Conservation (phyloP, 2,113 vertebrate species). For the Chitala chitala region DNA sequence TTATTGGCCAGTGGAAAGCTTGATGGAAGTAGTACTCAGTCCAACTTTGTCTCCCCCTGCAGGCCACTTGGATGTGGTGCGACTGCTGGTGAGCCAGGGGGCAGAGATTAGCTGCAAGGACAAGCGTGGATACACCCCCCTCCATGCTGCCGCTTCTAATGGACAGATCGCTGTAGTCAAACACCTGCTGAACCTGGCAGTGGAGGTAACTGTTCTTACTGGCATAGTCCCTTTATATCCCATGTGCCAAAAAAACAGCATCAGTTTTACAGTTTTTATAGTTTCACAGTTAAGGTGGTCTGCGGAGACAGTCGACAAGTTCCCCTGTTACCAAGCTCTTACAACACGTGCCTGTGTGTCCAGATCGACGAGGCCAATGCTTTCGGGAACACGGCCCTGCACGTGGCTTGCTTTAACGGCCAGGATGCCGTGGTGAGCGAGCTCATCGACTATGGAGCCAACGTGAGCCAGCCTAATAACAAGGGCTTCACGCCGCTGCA, state of each 20-base stretch:
- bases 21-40: neutral
- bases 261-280: no score
- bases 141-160: conserved; percentile 88
- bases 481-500: conserved; percentile 93
- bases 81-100: conserved; percentile 82
- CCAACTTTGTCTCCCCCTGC: conserved; percentile 9
- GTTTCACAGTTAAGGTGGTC: neutral
- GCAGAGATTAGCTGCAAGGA: conserved; percentile 92
- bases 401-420: conserved; percentile 91
- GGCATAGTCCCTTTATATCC: no score
- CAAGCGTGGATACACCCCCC: conserved; percentile 90
- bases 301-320: neutral
- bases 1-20: neutral
- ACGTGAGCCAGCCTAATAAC: conserved; percentile 90
- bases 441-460: conserved; percentile 90
- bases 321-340: neutral
- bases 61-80: conserved; percentile 92
- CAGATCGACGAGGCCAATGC: conserved; percentile 92
- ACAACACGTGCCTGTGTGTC: conserved; percentile 17
- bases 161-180: conserved; percentile 87
- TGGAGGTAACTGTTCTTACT: conserved; percentile 72
- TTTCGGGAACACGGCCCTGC: conserved; percentile 91
- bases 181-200: conserved; percentile 85
- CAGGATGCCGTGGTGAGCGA: conserved; percentile 90
- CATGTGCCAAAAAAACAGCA: no score